A percentile compares a stretch with the other conserved stretches of the same genome.
These are phyloP conservation scores for Hoplostethus atlanticus DNA, from an alignment of 2,797 vertebrate species.

Conservation along the genomic window DNA sequence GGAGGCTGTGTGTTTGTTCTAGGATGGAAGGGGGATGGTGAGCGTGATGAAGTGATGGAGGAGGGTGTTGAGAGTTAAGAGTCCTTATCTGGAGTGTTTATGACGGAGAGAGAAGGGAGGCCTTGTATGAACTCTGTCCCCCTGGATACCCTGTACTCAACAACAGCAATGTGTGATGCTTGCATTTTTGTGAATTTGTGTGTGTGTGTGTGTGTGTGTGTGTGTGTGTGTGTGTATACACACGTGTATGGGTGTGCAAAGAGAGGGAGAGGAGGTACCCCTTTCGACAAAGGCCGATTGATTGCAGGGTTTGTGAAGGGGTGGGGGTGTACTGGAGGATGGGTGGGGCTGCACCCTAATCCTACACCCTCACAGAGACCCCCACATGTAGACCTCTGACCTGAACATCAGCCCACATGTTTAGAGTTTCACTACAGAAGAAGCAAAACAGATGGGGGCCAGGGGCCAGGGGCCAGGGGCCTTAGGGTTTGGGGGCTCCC, in stretches of 20 bases:
- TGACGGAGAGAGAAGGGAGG: conserved; percentile 32
- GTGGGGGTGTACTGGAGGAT: conserved; percentile 53
- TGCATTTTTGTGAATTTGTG: conserved; percentile 29
- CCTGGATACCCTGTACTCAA: not conserved
- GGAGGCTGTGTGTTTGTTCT: conserved; percentile 22
- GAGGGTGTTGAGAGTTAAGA: conserved; percentile 22
- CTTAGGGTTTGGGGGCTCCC: conserved; percentile 34
- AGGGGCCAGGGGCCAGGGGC: conserved; percentile 34
- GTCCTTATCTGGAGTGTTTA: conserved; percentile 53
- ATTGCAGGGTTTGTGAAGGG: conserved; percentile 53
- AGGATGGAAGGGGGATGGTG: not conserved
- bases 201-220: not conserved
- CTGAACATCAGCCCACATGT: conserved; percentile 77
- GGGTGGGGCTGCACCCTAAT: conserved; percentile 68
- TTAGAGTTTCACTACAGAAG: conserved; percentile 72
- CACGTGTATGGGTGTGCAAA: not conserved
- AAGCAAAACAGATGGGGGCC: conserved; percentile 69
- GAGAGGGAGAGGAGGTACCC: conserved; percentile 23
- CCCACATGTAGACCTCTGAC: conserved; percentile 78
- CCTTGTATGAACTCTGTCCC: conserved; percentile 35
- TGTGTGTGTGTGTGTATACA: conserved; percentile 14
- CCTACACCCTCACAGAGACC: conserved; percentile 25
- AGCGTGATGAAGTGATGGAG: conserved; percentile 28
- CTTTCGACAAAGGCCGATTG: conserved; percentile 77
- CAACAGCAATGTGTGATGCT: conserved; percentile 2